Base-by-base conservation (phyloP, 2,888 invertebrate species). In the Therioaphis trifolii region DNA sequence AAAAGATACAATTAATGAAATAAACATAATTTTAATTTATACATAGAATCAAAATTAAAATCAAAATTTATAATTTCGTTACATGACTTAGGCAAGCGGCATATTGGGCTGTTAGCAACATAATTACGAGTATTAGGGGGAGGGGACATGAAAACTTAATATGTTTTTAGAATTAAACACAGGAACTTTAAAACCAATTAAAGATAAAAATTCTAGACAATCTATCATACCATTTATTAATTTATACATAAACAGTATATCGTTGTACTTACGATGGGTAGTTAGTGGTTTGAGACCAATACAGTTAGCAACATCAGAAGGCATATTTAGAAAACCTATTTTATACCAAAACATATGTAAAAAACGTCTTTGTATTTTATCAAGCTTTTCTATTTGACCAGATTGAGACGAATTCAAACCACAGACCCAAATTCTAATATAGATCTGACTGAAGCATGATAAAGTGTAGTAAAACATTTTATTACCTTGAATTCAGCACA, bases 391-490 rank as follows among this genome's bases (percentile, higher is more conserved):
- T 14, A 49, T 49, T 14, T 14, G 49, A 49, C 15, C 49, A 49
- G 49, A 49, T 15, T 49, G 49, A 14, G 49, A 49, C 49, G 49
- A 49, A 12, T 49, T 15, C 3, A 49, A 49, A 49, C 49, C 49
- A 49, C 49, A 49, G 49, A 49, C 49, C 49, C 49, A 49, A 49
- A 49, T 49, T 52, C 52, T 52, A 52, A 52, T 18, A 52, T 52
- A 9, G 18, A 52, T 2, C 52, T 52, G 3, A 52, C 52, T 52
- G 18, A 52, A 14, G 52, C 52, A 52, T 52, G 14, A 14, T 52
- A 52, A 52, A 52, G 52, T 52, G 52, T 18, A 52, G 52, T 52
- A 52, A 52, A 52, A 18, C 52, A 52, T 18, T 52, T 52, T 18
- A 52, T 52, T 52, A 18, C 18, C 12, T 52, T 52, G 18, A 52